Evolutionary conservation across 1,140 invertebrate genomes (phyloP), one percentile per base, ranked within the genome.

Genomic region (Euschistus heros): DNA sequence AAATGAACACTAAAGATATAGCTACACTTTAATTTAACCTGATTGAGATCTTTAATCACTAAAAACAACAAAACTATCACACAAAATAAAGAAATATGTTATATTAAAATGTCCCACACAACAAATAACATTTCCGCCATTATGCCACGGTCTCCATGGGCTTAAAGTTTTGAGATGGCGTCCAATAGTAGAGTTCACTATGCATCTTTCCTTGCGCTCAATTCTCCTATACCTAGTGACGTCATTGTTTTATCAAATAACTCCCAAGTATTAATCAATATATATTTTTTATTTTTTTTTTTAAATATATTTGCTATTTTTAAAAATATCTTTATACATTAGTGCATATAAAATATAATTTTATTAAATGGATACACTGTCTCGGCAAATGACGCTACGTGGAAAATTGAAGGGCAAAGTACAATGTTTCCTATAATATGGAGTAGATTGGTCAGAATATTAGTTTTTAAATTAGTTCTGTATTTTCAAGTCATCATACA

Each of bases 71-170:
- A 33, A 59, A 27, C 17, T 17, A 26, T 5, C n/a, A 6, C 26
- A 13, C 3, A 59, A 59, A 59, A 59, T n/a, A 26, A 22, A 59
- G 15, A 27, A 27, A 24, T 24, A 27, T 24, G 55, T 59, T 59
- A 59, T 26, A 59, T 26, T 59, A 59, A 27, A 24, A 59, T 59
- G 55, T 44, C 63, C 27, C 54, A 37, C 17, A 65, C 63, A 65
- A 65, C 63, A 55, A 54, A 65, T 65, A 65, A 65, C 63, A 65
- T 55, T 18, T 65, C 63, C 63, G 63, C 63, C 63, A 65, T 65
- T 57, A 57, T 65, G 63, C 54, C 55, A 59, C 24, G 55, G 55
- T 26, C 55, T 33, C n/a, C 17, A 59, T 50, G 22, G 47, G 55
- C 20, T 33, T n/a, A 24, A 59, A 33, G 4, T 59, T 59, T 33